Evolutionary conservation across 92 coral and sea anemone genomes (phyloP).

Genomic region (Zoanthus sansibaricus): DNA sequence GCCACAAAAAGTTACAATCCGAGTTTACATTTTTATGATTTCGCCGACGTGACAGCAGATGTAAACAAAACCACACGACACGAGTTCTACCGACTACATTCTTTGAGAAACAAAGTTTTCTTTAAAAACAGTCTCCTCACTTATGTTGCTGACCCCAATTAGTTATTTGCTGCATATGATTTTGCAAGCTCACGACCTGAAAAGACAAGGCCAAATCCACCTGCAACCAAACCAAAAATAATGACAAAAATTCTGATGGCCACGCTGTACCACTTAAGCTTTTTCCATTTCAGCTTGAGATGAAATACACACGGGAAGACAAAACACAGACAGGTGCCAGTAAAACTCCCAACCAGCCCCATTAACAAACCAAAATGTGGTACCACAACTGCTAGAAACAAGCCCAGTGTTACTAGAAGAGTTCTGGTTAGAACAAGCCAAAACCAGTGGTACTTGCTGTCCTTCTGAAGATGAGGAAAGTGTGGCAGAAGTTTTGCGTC

Average conservation of each 20-base stretch:
- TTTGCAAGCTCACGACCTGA: conserved; percentile 84
- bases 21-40: not conserved
- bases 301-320: conserved; percentile 92
- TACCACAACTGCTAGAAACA: conserved; percentile 80
- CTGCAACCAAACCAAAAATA: conserved; percentile 84
- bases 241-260: conserved; percentile 70
- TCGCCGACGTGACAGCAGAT: not conserved
- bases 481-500: conserved; percentile 75
- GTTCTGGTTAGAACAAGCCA: conserved; percentile 79
- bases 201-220: conserved; percentile 83
- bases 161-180: conserved; percentile 51
- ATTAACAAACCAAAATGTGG: conserved; percentile 91
- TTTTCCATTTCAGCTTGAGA: conserved; percentile 79
- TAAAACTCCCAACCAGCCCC: conserved; percentile 93
- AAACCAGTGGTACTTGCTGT: conserved; percentile 79
- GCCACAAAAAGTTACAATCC: not conserved
- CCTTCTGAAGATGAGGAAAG: conserved; percentile 82
- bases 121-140: not conserved
- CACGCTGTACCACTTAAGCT: conserved; percentile 75
- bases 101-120: not conserved
- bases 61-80: not conserved
- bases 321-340: conserved; percentile 89
- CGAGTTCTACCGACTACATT: not conserved
- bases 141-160: not conserved
- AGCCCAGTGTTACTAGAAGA: conserved; percentile 76